Percentiles rank a stretch among this genome's conserved stretches.
phyloP scores from a whole-genome alignment of 2,797 vertebrate species.

The Coracias cyanogaster region DNA sequence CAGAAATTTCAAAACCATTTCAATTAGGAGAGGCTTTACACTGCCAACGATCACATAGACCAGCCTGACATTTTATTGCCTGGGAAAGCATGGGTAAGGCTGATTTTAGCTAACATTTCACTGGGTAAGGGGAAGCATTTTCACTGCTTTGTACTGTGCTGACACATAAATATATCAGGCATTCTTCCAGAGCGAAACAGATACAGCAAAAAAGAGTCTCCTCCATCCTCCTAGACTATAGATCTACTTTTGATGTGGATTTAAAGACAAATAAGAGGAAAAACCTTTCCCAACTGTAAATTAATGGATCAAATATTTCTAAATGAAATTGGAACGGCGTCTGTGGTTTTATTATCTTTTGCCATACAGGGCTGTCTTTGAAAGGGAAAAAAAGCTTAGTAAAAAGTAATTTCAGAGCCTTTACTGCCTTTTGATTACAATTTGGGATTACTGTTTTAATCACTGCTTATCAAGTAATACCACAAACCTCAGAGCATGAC shows the following conservation, averaged over 20 bases:
- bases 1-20: neutral
- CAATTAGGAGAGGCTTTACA: neutral
- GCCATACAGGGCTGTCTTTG: conserved; percentile 42
- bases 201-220: neutral
- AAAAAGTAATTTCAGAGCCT: conserved; percentile 72
- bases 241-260: neutral
- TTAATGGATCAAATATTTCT: conserved; percentile 50
- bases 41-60: neutral
- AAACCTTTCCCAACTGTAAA: conserved; percentile 4
- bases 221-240: neutral
- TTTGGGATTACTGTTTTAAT: conserved; percentile 68
- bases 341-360: conserved; percentile 48
- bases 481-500: conserved; percentile 68
- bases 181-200: neutral
- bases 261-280: conserved; percentile 15
- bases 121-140: neutral
- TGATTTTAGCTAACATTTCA: neutral
- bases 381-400: conserved; percentile 52
- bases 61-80: neutral
- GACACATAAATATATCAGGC: neutral
- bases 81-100: neutral
- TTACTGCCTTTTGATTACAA: conserved; percentile 65
- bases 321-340: neutral
- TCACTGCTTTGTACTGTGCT: neutral
- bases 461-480: conserved; percentile 60